Percentiles rank a stretch among this genome's conserved stretches.
These are phyloP conservation scores for Hemaris fuciformis DNA, from an alignment of 2,888 invertebrate species.

Conservation along the genomic window DNA sequence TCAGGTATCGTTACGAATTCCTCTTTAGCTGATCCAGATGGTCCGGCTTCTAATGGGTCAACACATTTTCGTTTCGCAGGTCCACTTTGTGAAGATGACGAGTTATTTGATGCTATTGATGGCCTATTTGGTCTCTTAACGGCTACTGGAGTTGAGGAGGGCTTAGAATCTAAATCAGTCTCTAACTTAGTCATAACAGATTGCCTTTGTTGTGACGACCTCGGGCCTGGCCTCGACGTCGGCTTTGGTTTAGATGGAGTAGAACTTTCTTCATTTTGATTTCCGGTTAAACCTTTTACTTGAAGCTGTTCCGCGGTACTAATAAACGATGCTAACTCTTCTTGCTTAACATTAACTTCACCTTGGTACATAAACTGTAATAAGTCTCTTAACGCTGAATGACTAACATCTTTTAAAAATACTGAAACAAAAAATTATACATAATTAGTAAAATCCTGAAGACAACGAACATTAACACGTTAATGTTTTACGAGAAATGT, in stretches of 20 bases:
- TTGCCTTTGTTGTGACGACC: conserved; percentile 84
- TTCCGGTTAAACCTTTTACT: conserved; percentile 86
- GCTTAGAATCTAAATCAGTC: conserved; percentile 83
- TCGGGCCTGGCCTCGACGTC: conserved; percentile 83
- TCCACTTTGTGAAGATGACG: conserved; percentile 81
- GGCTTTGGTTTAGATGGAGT: conserved; percentile 82
- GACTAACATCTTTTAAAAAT: conserved; percentile 86
- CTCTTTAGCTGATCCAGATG: conserved; percentile 79
- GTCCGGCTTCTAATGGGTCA: conserved; percentile 83
- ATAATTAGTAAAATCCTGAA: background rate
- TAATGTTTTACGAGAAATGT: too few species aligned
- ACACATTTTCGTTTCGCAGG: conserved; percentile 80
- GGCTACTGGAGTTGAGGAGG: conserved; percentile 83
- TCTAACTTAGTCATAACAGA: conserved; percentile 83
- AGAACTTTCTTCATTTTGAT: conserved; percentile 82
- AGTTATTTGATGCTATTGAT: conserved; percentile 83
- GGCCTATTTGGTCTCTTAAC: conserved; percentile 85
- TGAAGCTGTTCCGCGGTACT: conserved; percentile 87
- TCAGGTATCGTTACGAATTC: conserved; percentile 79
- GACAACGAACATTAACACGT: too few species aligned
- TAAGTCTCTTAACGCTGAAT: conserved; percentile 85
- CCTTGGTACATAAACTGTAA: conserved; percentile 88
- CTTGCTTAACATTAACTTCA: conserved; percentile 87
- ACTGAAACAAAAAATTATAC: conserved; percentile 71
- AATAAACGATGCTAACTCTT: conserved; percentile 86